Evolutionary conservation across 2,888 invertebrate species (phyloP), one percentile per base, ranked within the genome.

Genomic region (Cremastinae sp.): DNA sequence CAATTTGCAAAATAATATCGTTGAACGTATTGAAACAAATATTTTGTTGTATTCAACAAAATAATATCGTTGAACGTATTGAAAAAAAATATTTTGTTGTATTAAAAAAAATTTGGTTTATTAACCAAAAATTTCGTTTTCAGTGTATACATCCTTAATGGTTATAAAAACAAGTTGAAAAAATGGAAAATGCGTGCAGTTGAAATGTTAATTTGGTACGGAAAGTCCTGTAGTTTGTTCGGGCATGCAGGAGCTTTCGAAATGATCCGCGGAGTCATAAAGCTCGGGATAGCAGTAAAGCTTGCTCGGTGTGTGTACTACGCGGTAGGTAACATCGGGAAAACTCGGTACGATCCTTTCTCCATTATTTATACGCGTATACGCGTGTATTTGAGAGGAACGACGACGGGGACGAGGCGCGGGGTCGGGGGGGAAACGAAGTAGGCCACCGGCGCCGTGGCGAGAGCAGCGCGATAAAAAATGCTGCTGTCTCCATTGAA

Each of bases 401-500:
- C 28, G 28, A 28, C 28, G 5, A n/a, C n/a, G n/a, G n/a, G n/a
- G n/a, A n/a, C n/a, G n/a, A n/a, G n/a, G n/a, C n/a, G n/a, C n/a
- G n/a, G n/a, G n/a, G 16, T 47, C 41, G 38, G 22, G 59, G 62
- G 51, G 64, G n/a, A n/a, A n/a, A 47, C 38, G 51, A 75, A 16
- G 61, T 38, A 65, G 43, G 58, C 41, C 51, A 12, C 2, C 36
- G 58, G 38, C 51, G 10, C 2, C 36, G 36, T 14, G 49, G 54
- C 47, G 16, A 66, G 64, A 53, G 72, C 53, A 20, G 76, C 53
- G 76, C 53, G 62, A 75, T 76, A 75, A 79, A 80, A 82, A 82
- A 82, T 82, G 75, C 78, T 71, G 76, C 72, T 74, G 79, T 81
- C 81, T 76, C 78, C 78, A 80, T 81, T 81, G 81, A 81, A 81